Evolutionary conservation across 1,140 invertebrate genomes (phyloP).

Genomic region (Chironomus striatipennis): DNA sequence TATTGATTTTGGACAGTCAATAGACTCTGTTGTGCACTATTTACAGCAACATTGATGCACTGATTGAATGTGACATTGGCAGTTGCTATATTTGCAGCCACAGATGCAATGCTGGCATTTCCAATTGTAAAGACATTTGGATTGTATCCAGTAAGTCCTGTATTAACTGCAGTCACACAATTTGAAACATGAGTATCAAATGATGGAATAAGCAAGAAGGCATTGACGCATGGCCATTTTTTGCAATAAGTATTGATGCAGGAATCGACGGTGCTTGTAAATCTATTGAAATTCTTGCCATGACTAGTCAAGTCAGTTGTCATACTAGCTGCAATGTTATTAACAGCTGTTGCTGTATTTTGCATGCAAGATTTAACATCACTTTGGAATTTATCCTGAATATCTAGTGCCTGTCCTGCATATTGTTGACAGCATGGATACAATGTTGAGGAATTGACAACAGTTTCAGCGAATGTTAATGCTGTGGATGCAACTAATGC

Average conservation of each 20-base stretch:
- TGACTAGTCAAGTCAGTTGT: background rate
- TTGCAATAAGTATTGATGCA: background rate
- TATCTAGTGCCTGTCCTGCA: background rate
- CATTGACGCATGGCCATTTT: background rate
- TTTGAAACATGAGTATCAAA: background rate
- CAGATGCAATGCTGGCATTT: no score
- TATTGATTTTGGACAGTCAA: background rate
- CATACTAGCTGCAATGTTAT: background rate
- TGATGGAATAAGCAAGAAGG: background rate
- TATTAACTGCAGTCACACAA: no score
- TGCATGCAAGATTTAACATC: background rate
- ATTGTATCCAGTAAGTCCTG: no score
- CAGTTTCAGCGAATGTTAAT: background rate
- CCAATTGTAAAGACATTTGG: no score
- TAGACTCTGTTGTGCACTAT: no score
- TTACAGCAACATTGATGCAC: no score
- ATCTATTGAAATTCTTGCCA: background rate
- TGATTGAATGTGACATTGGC: no score
- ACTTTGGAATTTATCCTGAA: background rate
- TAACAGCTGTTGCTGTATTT: background rate
- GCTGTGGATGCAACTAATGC: background rate
- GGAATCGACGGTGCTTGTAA: background rate
- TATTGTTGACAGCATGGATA: background rate
- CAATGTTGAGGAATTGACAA: background rate
- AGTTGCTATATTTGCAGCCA: no score